Percentiles rank a stretch among this genome's conserved stretches.
phyloP scores from a whole-genome alignment of 2,888 invertebrate genomes.

The Bimastos eiseni region DNA sequence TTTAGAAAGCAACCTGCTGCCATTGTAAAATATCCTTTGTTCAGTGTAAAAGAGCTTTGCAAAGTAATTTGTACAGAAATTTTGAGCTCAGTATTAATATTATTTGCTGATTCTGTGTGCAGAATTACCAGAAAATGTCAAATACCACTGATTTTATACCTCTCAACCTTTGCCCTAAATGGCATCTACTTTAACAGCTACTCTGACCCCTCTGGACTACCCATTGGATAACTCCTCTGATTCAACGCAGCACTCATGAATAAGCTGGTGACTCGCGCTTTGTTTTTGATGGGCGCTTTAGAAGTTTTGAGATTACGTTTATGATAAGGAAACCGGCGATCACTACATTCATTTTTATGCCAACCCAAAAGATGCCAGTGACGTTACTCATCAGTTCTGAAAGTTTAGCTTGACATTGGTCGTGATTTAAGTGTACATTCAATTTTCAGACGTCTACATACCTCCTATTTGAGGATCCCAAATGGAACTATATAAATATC shows the following conservation, averaged over 20 bases:
- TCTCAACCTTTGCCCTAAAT: too few species aligned
- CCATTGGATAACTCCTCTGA: too few species aligned
- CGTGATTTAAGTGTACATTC: background rate
- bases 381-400: background rate
- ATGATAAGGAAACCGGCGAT: background rate
- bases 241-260: too few species aligned
- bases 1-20: conserved; percentile 79
- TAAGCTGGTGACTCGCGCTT: too few species aligned
- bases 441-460: background rate
- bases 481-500: too few species aligned
- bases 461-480: too few species aligned
- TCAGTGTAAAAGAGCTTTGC: too few species aligned
- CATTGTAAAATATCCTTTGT: conserved; percentile 60
- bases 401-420: background rate
- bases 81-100: background rate
- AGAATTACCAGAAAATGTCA: background rate
- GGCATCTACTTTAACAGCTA: too few species aligned
- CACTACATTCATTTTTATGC: background rate
- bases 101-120: background rate
- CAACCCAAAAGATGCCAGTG: background rate
- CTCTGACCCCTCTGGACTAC: too few species aligned
- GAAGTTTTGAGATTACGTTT: too few species aligned
- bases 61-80: background rate
- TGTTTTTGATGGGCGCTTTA: too few species aligned
- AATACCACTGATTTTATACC: too few species aligned